phyloP scores from a whole-genome alignment of 2,888 invertebrate species.

The Phragmatobia fuliginosa region DNA sequence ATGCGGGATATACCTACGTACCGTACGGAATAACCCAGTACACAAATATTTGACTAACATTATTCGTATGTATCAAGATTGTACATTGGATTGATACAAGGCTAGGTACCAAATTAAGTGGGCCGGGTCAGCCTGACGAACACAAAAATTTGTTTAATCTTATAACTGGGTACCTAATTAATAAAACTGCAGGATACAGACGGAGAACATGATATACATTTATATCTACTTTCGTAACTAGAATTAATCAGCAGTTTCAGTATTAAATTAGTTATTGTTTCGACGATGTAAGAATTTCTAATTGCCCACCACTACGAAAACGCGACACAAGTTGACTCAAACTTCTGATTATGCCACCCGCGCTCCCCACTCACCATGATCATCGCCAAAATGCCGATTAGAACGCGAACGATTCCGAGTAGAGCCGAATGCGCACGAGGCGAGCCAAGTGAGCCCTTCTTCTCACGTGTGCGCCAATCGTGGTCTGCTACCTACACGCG shows the following conservation, averaged over 20 bases:
- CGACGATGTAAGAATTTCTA: background rate
- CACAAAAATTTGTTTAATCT: too few species aligned
- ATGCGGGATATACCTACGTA: too few species aligned
- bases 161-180: too few species aligned
- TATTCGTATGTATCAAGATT: too few species aligned
- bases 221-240: too few species aligned
- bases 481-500: background rate
- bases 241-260: too few species aligned
- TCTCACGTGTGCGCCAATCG: background rate
- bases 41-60: too few species aligned
- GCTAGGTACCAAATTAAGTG: too few species aligned
- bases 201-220: background rate
- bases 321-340: background rate
- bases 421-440: background rate
- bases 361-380: background rate
- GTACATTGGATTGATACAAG: too few species aligned
- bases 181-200: background rate
- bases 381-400: background rate
- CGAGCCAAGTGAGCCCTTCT: background rate
- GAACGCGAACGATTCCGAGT: background rate
- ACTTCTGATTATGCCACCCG: background rate
- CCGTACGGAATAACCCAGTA: too few species aligned
- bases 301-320: background rate
- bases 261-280: too few species aligned
- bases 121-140: too few species aligned